These are phyloP conservation scores for Cervus canadensis DNA, from an alignment of 2,113 vertebrate species.

Conservation along the genomic window DNA sequence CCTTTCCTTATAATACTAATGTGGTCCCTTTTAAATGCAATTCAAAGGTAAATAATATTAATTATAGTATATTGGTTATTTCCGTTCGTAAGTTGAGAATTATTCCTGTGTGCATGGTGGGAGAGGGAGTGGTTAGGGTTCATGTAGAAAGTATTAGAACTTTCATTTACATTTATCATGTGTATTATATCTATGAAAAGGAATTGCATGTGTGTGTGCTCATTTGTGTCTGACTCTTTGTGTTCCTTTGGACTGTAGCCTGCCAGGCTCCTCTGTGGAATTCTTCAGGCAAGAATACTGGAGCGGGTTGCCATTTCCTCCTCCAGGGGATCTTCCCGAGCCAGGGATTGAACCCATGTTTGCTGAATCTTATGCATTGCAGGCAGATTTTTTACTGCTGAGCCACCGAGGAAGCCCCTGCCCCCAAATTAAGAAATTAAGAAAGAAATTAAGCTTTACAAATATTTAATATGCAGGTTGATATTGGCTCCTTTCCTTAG, in stretches of 20 bases:
- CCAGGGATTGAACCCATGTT: background rate
- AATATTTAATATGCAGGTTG: background rate
- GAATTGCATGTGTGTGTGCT: background rate
- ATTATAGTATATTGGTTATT: background rate
- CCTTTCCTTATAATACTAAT: background rate
- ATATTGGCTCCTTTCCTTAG: background rate
- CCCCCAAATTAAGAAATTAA: background rate
- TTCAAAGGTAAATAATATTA: background rate
- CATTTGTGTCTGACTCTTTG: background rate
- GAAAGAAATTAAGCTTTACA: background rate
- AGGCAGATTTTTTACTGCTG: background rate
- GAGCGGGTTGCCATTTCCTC: background rate
- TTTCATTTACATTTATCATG: background rate
- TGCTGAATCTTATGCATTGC: background rate
- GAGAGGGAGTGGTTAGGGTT: background rate
- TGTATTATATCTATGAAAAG: background rate
- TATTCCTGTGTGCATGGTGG: background rate
- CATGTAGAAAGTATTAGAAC: background rate
- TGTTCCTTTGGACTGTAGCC: background rate
- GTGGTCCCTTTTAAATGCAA: background rate
- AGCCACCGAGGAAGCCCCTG: background rate
- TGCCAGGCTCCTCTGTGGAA: background rate
- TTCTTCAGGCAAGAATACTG: background rate
- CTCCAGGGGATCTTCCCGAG: background rate
- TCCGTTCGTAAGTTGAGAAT: background rate